phyloP scores from a whole-genome alignment of 1,140 invertebrate species.

The Ceratitis capitata region DNA sequence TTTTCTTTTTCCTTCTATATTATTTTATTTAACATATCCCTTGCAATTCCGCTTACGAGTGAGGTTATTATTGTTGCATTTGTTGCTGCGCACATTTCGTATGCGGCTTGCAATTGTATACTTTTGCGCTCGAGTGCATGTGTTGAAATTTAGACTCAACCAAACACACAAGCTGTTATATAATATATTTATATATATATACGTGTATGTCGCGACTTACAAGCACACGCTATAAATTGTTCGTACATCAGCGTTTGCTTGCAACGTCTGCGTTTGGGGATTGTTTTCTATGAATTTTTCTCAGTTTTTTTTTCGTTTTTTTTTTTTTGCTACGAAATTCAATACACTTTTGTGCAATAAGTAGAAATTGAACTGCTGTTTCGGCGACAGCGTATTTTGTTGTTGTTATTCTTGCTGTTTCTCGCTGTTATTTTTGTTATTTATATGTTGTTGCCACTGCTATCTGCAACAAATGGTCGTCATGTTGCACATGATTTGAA shows the following conservation, averaged over 20 bases:
- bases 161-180: not conserved
- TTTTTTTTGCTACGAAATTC: not conserved
- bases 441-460: not conserved
- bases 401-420: not conserved
- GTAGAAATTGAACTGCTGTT: constrained; percentile 38
- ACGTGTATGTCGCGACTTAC: not conserved
- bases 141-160: not conserved
- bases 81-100: not conserved
- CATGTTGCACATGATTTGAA: constrained; percentile 11
- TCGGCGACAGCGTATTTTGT: not conserved
- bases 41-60: not conserved
- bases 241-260: not conserved
- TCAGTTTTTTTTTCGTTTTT: not conserved
- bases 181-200: not conserved
- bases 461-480: constrained; percentile 33
- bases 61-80: not conserved
- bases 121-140: constrained; percentile 37
- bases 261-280: not conserved
- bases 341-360: constrained; percentile 38
- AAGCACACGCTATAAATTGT: constrained; percentile 5
- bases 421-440: too few relatives aligned
- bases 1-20: constrained; percentile 4
- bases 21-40: not conserved
- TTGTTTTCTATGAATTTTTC: not conserved
- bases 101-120: not conserved